phyloP scores from a whole-genome alignment of 2,888 invertebrate species.

The Cheilosia soror region DNA sequence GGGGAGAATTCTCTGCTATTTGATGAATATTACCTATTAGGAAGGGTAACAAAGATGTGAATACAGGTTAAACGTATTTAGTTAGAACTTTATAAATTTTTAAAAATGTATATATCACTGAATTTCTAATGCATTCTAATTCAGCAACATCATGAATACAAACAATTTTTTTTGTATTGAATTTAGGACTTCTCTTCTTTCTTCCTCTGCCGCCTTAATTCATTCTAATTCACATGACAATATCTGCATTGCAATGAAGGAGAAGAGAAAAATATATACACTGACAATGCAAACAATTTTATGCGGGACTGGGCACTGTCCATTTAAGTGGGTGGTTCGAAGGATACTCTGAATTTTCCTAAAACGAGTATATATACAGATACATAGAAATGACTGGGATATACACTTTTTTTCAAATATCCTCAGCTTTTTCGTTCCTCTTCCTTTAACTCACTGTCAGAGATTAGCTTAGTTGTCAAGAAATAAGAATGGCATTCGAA shows the following conservation, averaged over 20 bases:
- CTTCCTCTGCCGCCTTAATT: background rate
- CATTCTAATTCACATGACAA: constrained; percentile 54
- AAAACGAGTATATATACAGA: constrained; percentile 15
- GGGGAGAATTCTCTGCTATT: too few relatives aligned
- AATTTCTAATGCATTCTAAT: too few relatives aligned
- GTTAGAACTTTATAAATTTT: too few relatives aligned
- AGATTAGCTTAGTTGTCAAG: constrained; percentile 83
- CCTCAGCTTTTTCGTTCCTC: background rate
- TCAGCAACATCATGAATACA: background rate
- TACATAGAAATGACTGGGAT: constrained; percentile 20
- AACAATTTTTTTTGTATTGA: background rate
- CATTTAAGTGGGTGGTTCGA: constrained; percentile 50
- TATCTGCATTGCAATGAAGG: constrained; percentile 45
- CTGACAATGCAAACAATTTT: constrained; percentile 65
- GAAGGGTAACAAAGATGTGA: too few relatives aligned
- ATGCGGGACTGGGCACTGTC: constrained; percentile 59
- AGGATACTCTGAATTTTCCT: constrained; percentile 24
- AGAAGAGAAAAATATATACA: constrained; percentile 11
- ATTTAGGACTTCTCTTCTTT: constrained; percentile 12
- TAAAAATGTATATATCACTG: too few relatives aligned
- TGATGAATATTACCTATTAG: too few relatives aligned
- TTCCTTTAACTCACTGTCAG: constrained; percentile 62
- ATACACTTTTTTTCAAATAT: constrained; percentile 18
- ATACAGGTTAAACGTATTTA: too few relatives aligned
- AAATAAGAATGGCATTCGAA: constrained; percentile 76